Evolutionary conservation across 1,140 invertebrate genomes (phyloP), one percentile per base, ranked within the genome.

Genomic region (Musca domestica): DNA sequence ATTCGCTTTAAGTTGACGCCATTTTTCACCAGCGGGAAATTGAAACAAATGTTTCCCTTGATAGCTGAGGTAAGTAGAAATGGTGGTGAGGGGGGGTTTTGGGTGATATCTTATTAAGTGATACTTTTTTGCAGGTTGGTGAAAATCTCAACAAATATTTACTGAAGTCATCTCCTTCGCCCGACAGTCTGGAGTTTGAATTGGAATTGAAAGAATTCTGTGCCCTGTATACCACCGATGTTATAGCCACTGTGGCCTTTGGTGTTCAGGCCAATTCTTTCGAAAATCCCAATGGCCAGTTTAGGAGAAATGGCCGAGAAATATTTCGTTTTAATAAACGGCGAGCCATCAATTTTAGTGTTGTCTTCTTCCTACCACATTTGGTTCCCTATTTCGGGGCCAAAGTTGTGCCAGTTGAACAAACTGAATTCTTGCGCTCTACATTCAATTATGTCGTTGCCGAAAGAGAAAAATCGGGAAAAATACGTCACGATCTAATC

Each of bases 161-260:
- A 0, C 72, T 78, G 0, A 66, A 77, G n/a, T 71, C 70, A 17
- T 41, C 34, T 41, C 67, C 71, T 7, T 67, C 77, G n/a, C 70
- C 75, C 14, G 73, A 76, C 6, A 70, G 76, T 10, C 56, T 70
- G 1, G 64, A 68, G n/a, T 80, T 78, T 34, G 69, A 73, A 12
- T 2, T 80, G 22, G 81, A 83, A 64, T 73, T 81, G 52, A 85
- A 85, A 74, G 85, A 86, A 56, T 67, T 87, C 54, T 82, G 83
- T 48, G 78, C 83, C 0, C 83, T 84, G 58, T 88, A 83, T 67
- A 85, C 85, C 14, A 87, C 86, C 17, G 87, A 88, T 75, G 85
- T 87, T 6, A 88, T 89, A 68, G 85, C 86, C 14, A 85, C 83
- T 2, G 84, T 84, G 58, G 87, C 85, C n/a, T 88, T 85, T 67